Evolutionary conservation across 2,888 invertebrate species (phyloP).

Genomic region (Erpobdella octoculata): DNA sequence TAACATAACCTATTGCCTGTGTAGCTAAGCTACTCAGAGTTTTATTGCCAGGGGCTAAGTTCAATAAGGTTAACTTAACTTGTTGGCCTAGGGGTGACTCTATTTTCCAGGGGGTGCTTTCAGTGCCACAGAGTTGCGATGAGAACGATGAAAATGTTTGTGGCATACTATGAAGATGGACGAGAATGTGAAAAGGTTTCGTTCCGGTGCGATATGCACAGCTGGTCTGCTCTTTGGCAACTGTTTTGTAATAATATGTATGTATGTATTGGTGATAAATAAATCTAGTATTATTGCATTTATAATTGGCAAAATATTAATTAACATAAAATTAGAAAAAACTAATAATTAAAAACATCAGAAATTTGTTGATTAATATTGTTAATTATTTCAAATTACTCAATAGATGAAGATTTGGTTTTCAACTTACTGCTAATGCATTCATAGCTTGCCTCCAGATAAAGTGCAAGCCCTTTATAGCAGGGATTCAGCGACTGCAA

Average conservation of each 20-base stretch:
- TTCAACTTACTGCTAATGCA: slow-evolving; percentile 4
- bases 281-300: too few relatives aligned
- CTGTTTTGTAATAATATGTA: too few relatives aligned
- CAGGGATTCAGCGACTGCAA: slow-evolving; percentile 6
- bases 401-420: background rate
- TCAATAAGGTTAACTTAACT: background rate
- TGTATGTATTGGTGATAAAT: too few relatives aligned
- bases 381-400: background rate
- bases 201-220: too few relatives aligned
- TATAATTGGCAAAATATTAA: too few relatives aligned
- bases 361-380: background rate
- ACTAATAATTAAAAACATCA: background rate
- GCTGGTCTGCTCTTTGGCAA: too few relatives aligned
- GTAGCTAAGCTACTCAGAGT: too few relatives aligned
- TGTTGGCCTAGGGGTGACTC: background rate
- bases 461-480: background rate
- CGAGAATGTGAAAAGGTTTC: background rate
- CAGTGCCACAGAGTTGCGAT: background rate
- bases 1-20: too few relatives aligned
- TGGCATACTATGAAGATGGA: background rate
- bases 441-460: slow-evolving; percentile 20
- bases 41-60: too few relatives aligned
- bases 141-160: background rate
- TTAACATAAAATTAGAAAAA: too few relatives aligned
- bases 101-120: background rate